phyloP scores from a whole-genome alignment of 2,888 invertebrate genomes.

The Lochmaea capreae region DNA sequence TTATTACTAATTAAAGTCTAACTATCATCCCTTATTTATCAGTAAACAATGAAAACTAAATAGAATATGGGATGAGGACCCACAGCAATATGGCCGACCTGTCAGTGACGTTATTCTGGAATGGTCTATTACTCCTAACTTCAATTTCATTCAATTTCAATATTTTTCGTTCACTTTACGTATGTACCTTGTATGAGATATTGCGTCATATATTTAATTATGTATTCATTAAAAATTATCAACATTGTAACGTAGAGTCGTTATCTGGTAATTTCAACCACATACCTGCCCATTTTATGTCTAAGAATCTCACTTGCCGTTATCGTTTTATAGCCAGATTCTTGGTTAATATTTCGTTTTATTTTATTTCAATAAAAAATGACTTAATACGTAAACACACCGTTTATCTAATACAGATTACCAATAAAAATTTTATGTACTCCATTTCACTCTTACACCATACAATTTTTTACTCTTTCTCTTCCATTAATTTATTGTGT shows the following conservation, averaged over 20 bases:
- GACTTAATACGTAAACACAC: slow-evolving; percentile 23
- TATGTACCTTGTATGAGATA: background rate
- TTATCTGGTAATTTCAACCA: slow-evolving; percentile 12
- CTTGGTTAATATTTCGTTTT: slow-evolving; percentile 16
- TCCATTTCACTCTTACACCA: background rate
- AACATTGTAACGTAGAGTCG: slow-evolving; percentile 9
- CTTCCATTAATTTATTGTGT: background rate
- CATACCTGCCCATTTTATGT: slow-evolving; percentile 18
- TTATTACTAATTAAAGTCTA: no score
- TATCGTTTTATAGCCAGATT: slow-evolving; percentile 28
- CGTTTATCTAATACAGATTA: slow-evolving; percentile 26
- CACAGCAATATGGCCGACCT: no score
- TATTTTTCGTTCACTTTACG: background rate
- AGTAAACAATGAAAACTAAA: no score
- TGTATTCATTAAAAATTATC: background rate
- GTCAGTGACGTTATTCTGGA: no score
- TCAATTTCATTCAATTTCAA: no score
- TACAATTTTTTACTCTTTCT: background rate
- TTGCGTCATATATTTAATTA: background rate
- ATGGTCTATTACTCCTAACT: no score
- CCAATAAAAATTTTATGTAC: background rate
- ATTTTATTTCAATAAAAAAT: slow-evolving; percentile 34
- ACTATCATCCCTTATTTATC: no score
- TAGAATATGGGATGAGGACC: no score
- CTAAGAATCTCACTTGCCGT: slow-evolving; percentile 25